Evolutionary conservation across 2,888 invertebrate genomes (phyloP).

Genomic region (Galeruca laticollis): DNA sequence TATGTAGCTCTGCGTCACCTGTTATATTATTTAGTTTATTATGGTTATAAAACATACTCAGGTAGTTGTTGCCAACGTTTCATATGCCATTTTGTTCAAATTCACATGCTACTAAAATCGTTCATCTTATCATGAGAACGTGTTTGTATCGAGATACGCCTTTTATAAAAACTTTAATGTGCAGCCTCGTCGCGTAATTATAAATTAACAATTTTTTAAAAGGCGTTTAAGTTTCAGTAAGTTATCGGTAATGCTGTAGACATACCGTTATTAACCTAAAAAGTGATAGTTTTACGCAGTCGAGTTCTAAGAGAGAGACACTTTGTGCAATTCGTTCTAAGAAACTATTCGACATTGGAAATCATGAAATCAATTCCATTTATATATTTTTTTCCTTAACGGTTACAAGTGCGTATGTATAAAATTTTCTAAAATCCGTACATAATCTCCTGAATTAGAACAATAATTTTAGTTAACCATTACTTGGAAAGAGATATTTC

Average conservation of each 20-base stretch:
- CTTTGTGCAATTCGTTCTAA: constrained; percentile 17
- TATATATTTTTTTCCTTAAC: constrained; percentile 14
- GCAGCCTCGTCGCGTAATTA: not conserved
- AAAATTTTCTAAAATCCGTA: constrained; percentile 19
- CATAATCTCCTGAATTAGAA: not conserved
- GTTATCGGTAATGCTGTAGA: not conserved
- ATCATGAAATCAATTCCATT: constrained; percentile 20
- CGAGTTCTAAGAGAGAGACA: not conserved
- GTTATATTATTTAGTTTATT: too few relatives aligned
- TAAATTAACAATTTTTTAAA: constrained; percentile 1
- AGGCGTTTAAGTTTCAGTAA: constrained; percentile 1
- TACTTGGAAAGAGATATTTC: not conserved
- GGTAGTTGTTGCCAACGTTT: too few relatives aligned
- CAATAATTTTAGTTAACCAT: not conserved
- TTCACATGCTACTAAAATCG: too few relatives aligned
- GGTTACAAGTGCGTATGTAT: constrained; percentile 3
- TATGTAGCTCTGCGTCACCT: too few relatives aligned
- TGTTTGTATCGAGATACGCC: not conserved
- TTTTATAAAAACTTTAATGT: not conserved
- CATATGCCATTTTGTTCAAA: too few relatives aligned
- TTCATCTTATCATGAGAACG: not conserved
- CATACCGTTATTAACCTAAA: constrained; percentile 15
- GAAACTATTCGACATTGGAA: constrained; percentile 27
- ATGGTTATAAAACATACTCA: too few relatives aligned
- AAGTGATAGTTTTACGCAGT: constrained; percentile 1